Conservation (phyloP, 1,140 invertebrate species). For the Aleiodes sp. region DNA sequence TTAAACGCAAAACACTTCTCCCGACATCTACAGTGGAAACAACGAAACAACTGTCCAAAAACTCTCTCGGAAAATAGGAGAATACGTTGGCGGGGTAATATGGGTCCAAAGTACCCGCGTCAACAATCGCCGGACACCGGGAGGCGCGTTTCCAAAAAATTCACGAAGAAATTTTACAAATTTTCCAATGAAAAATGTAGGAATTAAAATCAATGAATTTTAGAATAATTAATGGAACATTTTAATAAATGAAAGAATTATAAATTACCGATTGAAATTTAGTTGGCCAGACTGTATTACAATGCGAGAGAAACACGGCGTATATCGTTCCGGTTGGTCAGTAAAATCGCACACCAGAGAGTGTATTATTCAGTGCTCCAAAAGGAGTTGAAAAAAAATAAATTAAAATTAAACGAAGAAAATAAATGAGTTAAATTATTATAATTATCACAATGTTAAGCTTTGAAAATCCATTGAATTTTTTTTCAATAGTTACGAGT, state of each 20-base stretch:
- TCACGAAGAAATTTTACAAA: neutral
- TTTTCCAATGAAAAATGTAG: too few species aligned
- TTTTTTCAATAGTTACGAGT: neutral
- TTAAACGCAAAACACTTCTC: too few species aligned
- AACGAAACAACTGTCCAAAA: neutral
- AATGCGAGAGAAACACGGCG: conserved; percentile 5
- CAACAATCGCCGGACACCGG: neutral
- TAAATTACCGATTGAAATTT: conserved; percentile 11
- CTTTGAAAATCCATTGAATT: too few species aligned
- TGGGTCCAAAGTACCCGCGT: neutral
- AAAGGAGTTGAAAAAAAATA: neutral
- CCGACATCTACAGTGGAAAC: neutral
- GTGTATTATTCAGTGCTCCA: neutral
- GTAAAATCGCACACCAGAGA: conserved; percentile 9
- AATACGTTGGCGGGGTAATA: neutral
- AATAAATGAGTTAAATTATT: too few species aligned
- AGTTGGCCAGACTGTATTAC: conserved; percentile 22
- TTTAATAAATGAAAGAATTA: neutral
- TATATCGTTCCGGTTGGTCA: conserved; percentile 20
- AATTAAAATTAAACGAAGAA: neutral
- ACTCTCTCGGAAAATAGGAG: neutral
- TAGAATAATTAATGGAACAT: neutral
- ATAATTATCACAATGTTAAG: too few species aligned
- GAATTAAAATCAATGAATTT: conserved; percentile 9
- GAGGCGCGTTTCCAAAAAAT: conserved; percentile 1